phyloP scores from a whole-genome alignment of 2,797 vertebrate species.

The Syngnathus acus region DNA sequence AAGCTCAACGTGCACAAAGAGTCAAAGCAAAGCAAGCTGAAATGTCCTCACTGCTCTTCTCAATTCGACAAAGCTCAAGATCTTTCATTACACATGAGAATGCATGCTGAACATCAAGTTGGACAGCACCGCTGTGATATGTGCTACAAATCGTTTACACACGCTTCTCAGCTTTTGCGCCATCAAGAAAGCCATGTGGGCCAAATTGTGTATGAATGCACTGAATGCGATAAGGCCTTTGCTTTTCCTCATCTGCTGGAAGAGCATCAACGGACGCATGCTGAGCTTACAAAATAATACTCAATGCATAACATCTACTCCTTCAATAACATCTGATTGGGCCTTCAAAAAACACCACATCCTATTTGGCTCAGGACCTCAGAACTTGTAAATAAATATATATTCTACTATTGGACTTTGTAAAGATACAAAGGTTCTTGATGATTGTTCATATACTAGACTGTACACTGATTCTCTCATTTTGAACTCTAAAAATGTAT shows the following conservation, averaged over 20 bases:
- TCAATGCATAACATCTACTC: slow-evolving; percentile 15
- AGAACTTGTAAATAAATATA: slow-evolving; percentile 30
- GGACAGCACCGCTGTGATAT: slow-evolving; percentile 70
- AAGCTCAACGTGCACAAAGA: slow-evolving; percentile 30
- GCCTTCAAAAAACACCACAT: slow-evolving; percentile 14
- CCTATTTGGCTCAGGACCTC: slow-evolving; percentile 11
- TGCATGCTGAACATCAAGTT: slow-evolving; percentile 50
- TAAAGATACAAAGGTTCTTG: slow-evolving; percentile 23
- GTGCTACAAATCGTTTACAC: slow-evolving; percentile 73
- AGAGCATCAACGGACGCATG: slow-evolving; percentile 68
- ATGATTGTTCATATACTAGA: background rate
- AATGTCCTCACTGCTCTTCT: slow-evolving; percentile 50
- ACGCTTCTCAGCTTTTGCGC: slow-evolving; percentile 50
- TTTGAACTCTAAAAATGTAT: background rate
- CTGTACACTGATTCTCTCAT: background rate
- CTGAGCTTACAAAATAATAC: slow-evolving; percentile 21
- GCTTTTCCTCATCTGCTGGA: slow-evolving; percentile 73
- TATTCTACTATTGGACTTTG: slow-evolving; percentile 23
- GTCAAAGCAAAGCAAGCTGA: slow-evolving; percentile 21
- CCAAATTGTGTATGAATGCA: slow-evolving; percentile 77
- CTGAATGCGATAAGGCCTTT: slow-evolving; percentile 78
- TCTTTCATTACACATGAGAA: slow-evolving; percentile 56
- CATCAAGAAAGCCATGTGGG: slow-evolving; percentile 77
- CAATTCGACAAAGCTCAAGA: slow-evolving; percentile 41
- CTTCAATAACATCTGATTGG: slow-evolving; percentile 30